phyloP scores from a whole-genome alignment of 2,888 invertebrate genomes.

The Drosophila mimetica region DNA sequence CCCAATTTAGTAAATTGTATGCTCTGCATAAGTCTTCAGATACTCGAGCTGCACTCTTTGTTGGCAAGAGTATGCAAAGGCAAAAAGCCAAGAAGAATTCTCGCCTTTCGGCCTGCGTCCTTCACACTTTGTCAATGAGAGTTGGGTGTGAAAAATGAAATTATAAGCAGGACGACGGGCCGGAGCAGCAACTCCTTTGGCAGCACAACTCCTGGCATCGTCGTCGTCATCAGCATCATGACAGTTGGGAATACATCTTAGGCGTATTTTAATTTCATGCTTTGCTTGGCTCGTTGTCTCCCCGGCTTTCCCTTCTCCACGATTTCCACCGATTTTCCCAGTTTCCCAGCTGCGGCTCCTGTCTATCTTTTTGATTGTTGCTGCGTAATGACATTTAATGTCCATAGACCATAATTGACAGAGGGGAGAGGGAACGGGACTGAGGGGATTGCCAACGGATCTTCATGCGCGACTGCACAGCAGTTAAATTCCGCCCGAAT shows the following conservation, averaged over 20 bases:
- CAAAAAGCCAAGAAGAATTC: slow-evolving; percentile 54
- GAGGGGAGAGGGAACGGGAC: slow-evolving; percentile 17
- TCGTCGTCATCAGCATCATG: slow-evolving; percentile 44
- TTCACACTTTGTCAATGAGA: slow-evolving; percentile 66
- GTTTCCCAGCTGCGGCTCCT: slow-evolving; percentile 36
- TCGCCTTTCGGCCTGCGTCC: slow-evolving; percentile 19
- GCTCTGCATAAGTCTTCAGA: not conserved
- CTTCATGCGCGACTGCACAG: slow-evolving; percentile 74
- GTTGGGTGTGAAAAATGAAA: slow-evolving; percentile 79
- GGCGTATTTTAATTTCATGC: slow-evolving; percentile 84
- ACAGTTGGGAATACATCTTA: slow-evolving; percentile 80
- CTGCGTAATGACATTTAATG: slow-evolving; percentile 81
- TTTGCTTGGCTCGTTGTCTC: slow-evolving; percentile 69
- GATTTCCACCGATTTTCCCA: not conserved
- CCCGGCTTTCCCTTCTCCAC: not conserved
- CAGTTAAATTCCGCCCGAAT: slow-evolving; percentile 65
- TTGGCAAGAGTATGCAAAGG: slow-evolving; percentile 25
- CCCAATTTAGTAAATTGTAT: not conserved
- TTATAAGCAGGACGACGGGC: slow-evolving; percentile 69
- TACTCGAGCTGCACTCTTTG: not conserved
- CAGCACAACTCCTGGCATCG: slow-evolving; percentile 31
- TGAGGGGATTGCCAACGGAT: slow-evolving; percentile 35
- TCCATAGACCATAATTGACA: slow-evolving; percentile 73
- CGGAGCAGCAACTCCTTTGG: slow-evolving; percentile 39
- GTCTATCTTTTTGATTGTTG: slow-evolving; percentile 72